A percentile compares a stretch with the other conserved stretches of the same genome.
Evolutionary conservation across 2,888 invertebrate genomes (phyloP).

Genomic region (Fabriciana adippe): DNA sequence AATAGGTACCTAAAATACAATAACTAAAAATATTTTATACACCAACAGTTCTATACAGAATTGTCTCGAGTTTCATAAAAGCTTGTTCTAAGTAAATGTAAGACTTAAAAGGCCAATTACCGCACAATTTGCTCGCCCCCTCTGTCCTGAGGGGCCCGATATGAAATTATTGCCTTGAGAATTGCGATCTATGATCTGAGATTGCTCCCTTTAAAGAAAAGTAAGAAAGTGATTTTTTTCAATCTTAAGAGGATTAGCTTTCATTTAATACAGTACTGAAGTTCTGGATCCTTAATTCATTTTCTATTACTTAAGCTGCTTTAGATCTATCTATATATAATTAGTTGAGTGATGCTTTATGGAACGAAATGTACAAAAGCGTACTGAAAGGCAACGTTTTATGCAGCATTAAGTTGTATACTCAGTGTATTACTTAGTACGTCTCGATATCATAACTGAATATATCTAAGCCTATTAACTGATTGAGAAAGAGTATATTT

Average conservation of each 20-base stretch:
- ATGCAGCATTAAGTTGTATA: too few species aligned
- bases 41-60: constrained; percentile 34
- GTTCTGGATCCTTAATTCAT: constrained; percentile 15
- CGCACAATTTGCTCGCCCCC: constrained; percentile 70
- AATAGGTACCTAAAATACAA: neutral
- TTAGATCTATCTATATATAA: neutral
- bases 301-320: constrained; percentile 4
- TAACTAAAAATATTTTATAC: neutral
- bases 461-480: too few species aligned
- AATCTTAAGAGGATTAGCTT: constrained; percentile 48
- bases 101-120: constrained; percentile 79
- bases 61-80: constrained; percentile 60
- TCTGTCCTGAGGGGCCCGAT: constrained; percentile 50
- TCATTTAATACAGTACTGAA: constrained; percentile 28
- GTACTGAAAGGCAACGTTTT: too few species aligned
- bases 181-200: constrained; percentile 54
- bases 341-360: neutral
- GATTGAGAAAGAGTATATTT: too few species aligned
- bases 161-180: constrained; percentile 67
- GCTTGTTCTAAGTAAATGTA: constrained; percentile 62
- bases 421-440: too few species aligned
- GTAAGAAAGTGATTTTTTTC: constrained; percentile 53
- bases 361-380: neutral
- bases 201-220: constrained; percentile 50
- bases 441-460: too few species aligned